phyloP scores from a whole-genome alignment of 2,888 invertebrate genomes.

The Capitulum mitella region DNA sequence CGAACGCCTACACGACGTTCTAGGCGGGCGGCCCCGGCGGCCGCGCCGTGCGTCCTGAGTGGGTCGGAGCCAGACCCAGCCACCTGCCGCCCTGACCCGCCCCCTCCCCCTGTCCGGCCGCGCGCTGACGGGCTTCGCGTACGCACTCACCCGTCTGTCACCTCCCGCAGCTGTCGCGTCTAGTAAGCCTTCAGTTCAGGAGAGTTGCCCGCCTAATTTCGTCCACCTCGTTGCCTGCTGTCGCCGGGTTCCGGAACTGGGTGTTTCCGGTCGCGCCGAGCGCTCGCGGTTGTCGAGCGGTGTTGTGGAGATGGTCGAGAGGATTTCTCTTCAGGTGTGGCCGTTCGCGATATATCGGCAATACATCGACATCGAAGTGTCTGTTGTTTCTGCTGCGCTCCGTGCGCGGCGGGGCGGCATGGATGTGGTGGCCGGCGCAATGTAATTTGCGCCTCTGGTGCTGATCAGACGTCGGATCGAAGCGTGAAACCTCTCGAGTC shows the following conservation, averaged over 20 bases:
- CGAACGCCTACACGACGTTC: constrained; percentile 26
- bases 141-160: too few species aligned
- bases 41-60: neutral
- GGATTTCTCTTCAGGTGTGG: neutral
- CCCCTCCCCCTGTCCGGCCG: too few species aligned
- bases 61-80: too few species aligned
- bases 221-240: neutral
- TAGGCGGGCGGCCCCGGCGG: neutral
- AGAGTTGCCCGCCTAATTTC: neutral
- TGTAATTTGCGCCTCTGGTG: too few species aligned
- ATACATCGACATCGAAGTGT: too few species aligned
- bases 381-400: too few species aligned
- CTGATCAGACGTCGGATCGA: too few species aligned
- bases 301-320: neutral
- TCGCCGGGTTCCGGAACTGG: neutral
- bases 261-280: neutral
- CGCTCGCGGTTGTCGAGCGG: neutral
- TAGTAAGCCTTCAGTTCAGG: neutral
- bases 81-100: too few species aligned
- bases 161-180: neutral
- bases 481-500: too few species aligned
- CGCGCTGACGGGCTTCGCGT: too few species aligned
- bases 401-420: too few species aligned
- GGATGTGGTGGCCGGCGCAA: too few species aligned
- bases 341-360: neutral